These are phyloP conservation scores for Lomographa bimaculata DNA, from an alignment of 2,888 invertebrate species.

Conservation along the genomic window DNA sequence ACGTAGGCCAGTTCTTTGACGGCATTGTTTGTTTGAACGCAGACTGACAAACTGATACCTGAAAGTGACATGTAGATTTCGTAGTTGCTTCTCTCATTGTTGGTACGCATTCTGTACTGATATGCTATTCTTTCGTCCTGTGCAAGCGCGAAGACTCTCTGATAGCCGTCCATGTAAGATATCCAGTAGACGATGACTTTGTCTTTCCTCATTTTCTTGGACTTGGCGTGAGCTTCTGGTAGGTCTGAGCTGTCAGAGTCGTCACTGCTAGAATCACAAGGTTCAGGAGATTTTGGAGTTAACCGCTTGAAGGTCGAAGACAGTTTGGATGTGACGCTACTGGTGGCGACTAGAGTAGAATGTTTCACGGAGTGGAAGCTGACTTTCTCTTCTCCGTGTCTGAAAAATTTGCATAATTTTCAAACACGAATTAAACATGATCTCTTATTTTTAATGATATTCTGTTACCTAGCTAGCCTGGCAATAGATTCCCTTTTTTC, in stretches of 20 bases:
- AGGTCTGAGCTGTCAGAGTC: constrained; percentile 77
- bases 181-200: constrained; percentile 92
- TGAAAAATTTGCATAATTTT: too few species aligned
- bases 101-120: constrained; percentile 82
- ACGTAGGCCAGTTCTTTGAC: constrained; percentile 87
- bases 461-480: too few species aligned
- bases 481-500: too few species aligned
- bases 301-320: constrained; percentile 81
- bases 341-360: constrained; percentile 69
- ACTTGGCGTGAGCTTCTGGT: constrained; percentile 72
- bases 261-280: constrained; percentile 84
- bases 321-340: constrained; percentile 79
- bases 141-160: constrained; percentile 89
- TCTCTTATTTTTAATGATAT: too few species aligned
- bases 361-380: constrained; percentile 88
- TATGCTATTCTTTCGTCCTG: constrained; percentile 89
- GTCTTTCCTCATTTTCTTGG: constrained; percentile 87
- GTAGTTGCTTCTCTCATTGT: constrained; percentile 86
- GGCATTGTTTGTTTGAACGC: constrained; percentile 63
- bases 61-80: constrained; percentile 88
- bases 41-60: constrained; percentile 86
- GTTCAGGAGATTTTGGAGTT: constrained; percentile 78
- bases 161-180: constrained; percentile 89
- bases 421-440: too few species aligned
- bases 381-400: constrained; percentile 88